Percentiles rank a stretch among this genome's conserved stretches.
phyloP scores from a whole-genome alignment of 2,888 invertebrate genomes.

The Acleris holmiana region DNA sequence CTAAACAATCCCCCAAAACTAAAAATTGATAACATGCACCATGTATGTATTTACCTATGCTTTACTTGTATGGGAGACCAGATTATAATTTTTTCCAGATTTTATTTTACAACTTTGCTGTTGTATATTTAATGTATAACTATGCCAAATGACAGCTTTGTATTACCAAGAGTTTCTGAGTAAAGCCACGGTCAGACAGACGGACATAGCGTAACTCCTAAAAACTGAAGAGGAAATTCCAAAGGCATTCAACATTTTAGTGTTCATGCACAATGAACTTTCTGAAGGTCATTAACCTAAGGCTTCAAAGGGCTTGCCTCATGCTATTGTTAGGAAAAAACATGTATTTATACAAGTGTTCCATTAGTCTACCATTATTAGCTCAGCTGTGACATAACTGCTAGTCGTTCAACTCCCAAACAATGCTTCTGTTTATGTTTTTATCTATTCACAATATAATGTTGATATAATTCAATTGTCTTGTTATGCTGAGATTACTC shows the following conservation, averaged over 20 bases:
- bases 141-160: too few species aligned
- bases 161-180: too few species aligned
- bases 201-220: too few species aligned
- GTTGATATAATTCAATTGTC: slow-evolving; percentile 1
- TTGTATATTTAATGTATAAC: too few species aligned
- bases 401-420: neutral
- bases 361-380: slow-evolving; percentile 3
- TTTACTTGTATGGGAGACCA: too few species aligned
- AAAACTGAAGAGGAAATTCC: neutral
- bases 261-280: slow-evolving; percentile 40
- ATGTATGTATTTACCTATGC: too few species aligned
- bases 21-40: too few species aligned
- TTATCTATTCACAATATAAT: neutral
- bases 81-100: too few species aligned
- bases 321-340: slow-evolving; percentile 30
- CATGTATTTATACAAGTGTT: slow-evolving; percentile 26
- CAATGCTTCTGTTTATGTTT: neutral
- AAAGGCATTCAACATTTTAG: neutral
- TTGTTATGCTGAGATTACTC: neutral
- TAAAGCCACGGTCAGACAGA: too few species aligned
- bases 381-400: slow-evolving; percentile 3
- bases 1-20: too few species aligned
- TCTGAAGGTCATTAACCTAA: slow-evolving; percentile 48
- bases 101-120: too few species aligned
- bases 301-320: slow-evolving; percentile 46